Conservation (phyloP, 1,140 invertebrate species). For the Solenopsis invicta region DNA sequence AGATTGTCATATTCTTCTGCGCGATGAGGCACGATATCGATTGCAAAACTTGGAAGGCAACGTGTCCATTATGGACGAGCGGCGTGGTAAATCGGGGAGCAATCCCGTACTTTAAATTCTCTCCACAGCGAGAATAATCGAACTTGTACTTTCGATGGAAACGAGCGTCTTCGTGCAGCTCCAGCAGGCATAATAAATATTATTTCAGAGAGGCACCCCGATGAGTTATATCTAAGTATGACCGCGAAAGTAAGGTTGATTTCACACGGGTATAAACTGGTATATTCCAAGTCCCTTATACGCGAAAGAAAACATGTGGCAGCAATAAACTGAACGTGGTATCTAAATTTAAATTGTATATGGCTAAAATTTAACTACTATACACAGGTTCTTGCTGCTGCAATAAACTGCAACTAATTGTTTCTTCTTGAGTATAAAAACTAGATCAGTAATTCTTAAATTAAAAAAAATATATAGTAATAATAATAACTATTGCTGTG, state of each 20-base stretch:
- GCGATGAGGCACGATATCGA: slow-evolving; percentile 16
- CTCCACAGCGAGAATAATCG: slow-evolving; percentile 37
- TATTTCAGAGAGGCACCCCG: slow-evolving; percentile 22
- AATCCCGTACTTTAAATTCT: slow-evolving; percentile 50
- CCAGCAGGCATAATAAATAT: slow-evolving; percentile 57
- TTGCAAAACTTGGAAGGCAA: slow-evolving; percentile 50
- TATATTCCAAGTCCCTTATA: background rate
- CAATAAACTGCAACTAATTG: too few relatives aligned
- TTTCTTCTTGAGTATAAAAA: too few relatives aligned
- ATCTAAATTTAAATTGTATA: too few relatives aligned
- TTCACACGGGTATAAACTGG: slow-evolving; percentile 3
- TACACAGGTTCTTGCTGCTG: too few relatives aligned
- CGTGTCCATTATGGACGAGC: slow-evolving; percentile 37
- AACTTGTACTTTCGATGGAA: slow-evolving; percentile 53
- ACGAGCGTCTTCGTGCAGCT: slow-evolving; percentile 25
- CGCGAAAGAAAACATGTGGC: background rate
- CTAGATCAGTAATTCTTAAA: too few relatives aligned
- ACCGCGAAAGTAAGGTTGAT: slow-evolving; percentile 27
- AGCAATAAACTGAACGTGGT: too few relatives aligned
- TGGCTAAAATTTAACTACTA: too few relatives aligned
- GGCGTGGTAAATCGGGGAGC: slow-evolving; percentile 34
- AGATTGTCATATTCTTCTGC: slow-evolving; percentile 27
- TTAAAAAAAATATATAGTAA: too few relatives aligned
- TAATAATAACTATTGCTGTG: too few relatives aligned
- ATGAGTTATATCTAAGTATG: slow-evolving; percentile 38